Base-by-base conservation (phyloP, 2,888 invertebrate genomes). In the Chloroclystis v-ata region DNA sequence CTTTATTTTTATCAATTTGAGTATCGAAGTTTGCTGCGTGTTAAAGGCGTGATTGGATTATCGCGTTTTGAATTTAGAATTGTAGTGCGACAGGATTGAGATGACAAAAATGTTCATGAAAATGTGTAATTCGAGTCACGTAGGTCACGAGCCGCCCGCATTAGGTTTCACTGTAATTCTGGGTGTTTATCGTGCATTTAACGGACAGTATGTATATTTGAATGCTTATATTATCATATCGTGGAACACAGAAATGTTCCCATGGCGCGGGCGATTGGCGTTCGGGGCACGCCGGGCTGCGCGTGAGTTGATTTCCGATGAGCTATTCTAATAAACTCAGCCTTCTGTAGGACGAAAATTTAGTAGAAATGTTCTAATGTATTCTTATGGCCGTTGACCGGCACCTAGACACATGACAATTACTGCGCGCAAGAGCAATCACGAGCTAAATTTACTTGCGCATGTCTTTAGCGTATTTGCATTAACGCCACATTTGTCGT, bases 161-260 rank as follows among this genome's bases (percentile, higher is more conserved):
- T 82, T 80, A 78, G 73, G 82, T 82, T 87, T 87, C 87, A 74
- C 86, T 84, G 85, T 87, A 87, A 87, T 86, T 87, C 87, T 86
- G 86, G 82, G 84, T 82, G 86, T 87, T 87, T 87, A 87, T 87
- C 86, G 87, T 85, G 86, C 87, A 81, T 87, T 87, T 87, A 87
- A 86, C 87, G 87, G 84, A 83, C 85, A 76, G 79, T 82, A 85
- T 87, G 87, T 87, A 87, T 87, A 87, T 87, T 87, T 86, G 87
- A 87, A 87, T 86, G 82, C 78, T 84, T 82, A 82, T 87, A 87
- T 87, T 87, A 87, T 85, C 87, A 86, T 86, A 86, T 84, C 84
- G 87, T 87, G 87, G 83, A 87, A 84, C 83, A 87, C 87, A 87
- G 86, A 87, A 87, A 86, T 87, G 87, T 87, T 87, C 87, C 87